Percentiles rank a stretch among this genome's conserved stretches.
Conservation (phyloP, 2,797 vertebrate genomes). For the Rhinogobio ventralis region DNA sequence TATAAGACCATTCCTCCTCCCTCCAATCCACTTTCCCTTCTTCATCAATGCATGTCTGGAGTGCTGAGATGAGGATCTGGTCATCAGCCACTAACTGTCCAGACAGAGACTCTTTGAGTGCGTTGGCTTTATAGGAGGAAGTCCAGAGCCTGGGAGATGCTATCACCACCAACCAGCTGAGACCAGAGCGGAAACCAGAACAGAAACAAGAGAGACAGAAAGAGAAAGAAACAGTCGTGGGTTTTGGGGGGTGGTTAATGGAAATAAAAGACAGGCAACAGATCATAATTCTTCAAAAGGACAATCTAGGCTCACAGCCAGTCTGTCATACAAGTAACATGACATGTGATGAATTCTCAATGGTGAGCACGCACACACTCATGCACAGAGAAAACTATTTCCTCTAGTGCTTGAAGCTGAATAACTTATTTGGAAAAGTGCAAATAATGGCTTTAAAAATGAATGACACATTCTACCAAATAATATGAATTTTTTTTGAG, state of each 20-base stretch:
- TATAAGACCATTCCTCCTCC: neutral
- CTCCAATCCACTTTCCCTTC: constrained; percentile 1
- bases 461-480: neutral
- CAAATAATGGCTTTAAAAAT: neutral
- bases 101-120: constrained; percentile 63
- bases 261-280: constrained; percentile 37
- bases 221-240: constrained; percentile 26
- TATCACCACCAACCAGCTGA: constrained; percentile 84
- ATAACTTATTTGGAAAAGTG: neutral
- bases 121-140: constrained; percentile 80
- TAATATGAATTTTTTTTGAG: neutral
- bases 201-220: constrained; percentile 58
- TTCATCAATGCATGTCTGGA: constrained; percentile 21
- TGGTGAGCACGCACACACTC: neutral
- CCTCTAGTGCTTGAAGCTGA: neutral
- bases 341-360: constrained; percentile 37
- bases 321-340: constrained; percentile 48
- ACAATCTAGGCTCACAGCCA: constrained; percentile 49
- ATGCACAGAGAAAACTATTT: constrained; percentile 42
- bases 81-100: constrained; percentile 24
- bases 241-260: constrained; percentile 23
- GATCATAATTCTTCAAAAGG: constrained; percentile 47
- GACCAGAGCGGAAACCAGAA: constrained; percentile 79
- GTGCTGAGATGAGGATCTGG: constrained; percentile 36
- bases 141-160: constrained; percentile 81